Base-by-base conservation (phyloP, 2,797 vertebrate genomes). In the Adrianichthys oophorus region DNA sequence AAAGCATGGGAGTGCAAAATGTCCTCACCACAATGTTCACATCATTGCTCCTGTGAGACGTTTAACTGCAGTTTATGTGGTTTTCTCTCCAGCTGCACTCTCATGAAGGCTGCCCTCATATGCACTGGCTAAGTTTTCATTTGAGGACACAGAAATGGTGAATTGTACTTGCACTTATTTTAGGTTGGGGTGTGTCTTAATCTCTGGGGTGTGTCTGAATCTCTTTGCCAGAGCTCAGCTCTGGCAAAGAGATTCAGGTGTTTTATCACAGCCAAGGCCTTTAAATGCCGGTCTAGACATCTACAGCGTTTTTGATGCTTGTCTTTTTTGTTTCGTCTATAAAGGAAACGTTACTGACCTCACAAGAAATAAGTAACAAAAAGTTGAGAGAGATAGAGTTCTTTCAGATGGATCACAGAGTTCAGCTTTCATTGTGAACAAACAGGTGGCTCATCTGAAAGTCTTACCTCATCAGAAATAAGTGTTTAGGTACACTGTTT, bases 41-140 rank as follows among this genome's bases (percentile, higher is more conserved):
- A 66, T 70, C 52, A 65, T 63, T 42, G 56, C 65, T 76, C 72
- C 70, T 51, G 48, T 53, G 81, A 68, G 83, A 84, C 62, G 59
- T 85, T 87, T 84, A 79, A 75, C 68, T 78, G 43, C 56, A 67
- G 42, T 82, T 83, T 58, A 57, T 63, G 52, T 53, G 65, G 52
- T 68, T 65, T 65, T 58, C 63, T 68, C 47, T 23, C 55, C 24
- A 45, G 54, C 50, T 59, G 51, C 52, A 15, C 63, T 64, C 63
- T 78, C 57, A 62, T 56, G 44, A 76, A 68, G 64, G 41, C 48
- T 41, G 41, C 80, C 66, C 74, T 76, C 54, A 63, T 50, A 56
- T 62, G 48, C 45, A 23, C 19, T 7, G 18, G 42, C 48, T 57
- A 15, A 40, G 21, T 66, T 16, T 1, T 67, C 48, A 46, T 65